Percentiles rank a stretch among this genome's conserved stretches.
These are phyloP conservation scores for Bathynomus jamesi DNA, from an alignment of 1,140 invertebrate species.

Conservation along the genomic window DNA sequence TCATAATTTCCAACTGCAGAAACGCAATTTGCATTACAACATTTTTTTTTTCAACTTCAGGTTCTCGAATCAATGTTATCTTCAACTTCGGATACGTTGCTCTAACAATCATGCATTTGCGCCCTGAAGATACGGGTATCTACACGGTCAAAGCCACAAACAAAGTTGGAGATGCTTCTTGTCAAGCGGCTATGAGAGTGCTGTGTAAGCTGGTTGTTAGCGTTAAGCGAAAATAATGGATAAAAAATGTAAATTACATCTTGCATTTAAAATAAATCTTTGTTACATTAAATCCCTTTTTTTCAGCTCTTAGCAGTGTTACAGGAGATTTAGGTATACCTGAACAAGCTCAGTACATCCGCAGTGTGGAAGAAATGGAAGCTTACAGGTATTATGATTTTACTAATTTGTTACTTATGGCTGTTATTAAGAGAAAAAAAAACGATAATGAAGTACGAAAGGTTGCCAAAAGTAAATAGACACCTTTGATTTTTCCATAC, in stretches of 20 bases:
- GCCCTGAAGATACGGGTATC: conserved; percentile 83
- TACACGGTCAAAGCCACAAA: conserved; percentile 85
- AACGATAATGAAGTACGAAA: too few species aligned
- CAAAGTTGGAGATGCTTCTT: conserved; percentile 74
- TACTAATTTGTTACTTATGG: conserved; percentile 7
- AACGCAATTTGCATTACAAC: not conserved
- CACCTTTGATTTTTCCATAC: too few species aligned
- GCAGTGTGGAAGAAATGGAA: conserved; percentile 86
- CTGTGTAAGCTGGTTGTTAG: conserved; percentile 23
- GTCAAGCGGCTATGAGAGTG: conserved; percentile 63
- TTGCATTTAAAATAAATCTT: not conserved
- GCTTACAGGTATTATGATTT: conserved; percentile 52
- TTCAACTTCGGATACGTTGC: conserved; percentile 74
- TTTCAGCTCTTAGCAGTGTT: conserved; percentile 61
- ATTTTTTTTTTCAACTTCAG: conserved; percentile 10
- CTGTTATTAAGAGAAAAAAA: too few species aligned
- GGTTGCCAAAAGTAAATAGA: too few species aligned
- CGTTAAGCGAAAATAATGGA: not conserved
- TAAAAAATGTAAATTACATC: conserved; percentile 1
- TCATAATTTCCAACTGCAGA: too few species aligned
- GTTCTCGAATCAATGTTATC: conserved; percentile 48
- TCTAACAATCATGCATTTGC: conserved; percentile 93
- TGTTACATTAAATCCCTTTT: not conserved
- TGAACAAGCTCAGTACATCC: conserved; percentile 86
- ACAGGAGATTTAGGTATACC: conserved; percentile 79